Percentiles rank a stretch among this genome's conserved stretches.
phyloP scores from a whole-genome alignment of 2,113 vertebrate species.

The Leptobrachium leishanense region DNA sequence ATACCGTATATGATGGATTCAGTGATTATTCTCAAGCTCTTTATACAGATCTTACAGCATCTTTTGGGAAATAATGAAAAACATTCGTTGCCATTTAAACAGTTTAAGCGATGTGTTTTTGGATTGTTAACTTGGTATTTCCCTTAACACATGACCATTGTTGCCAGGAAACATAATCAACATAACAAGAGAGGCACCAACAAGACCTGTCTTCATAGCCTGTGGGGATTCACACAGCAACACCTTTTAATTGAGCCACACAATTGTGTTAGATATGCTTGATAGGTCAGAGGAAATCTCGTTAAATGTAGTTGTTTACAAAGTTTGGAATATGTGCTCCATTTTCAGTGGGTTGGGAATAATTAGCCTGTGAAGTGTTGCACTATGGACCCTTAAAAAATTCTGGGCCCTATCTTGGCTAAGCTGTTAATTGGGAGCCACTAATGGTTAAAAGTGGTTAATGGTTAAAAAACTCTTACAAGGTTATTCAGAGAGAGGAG shows the following conservation, averaged over 20 bases:
- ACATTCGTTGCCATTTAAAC: background rate
- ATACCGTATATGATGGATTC: background rate
- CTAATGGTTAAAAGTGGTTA: too few species aligned
- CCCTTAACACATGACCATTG: background rate
- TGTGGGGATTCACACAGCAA: background rate
- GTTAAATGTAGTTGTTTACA: background rate
- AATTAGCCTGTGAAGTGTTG: too few species aligned
- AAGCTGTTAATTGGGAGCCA: too few species aligned
- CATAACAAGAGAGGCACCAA: background rate
- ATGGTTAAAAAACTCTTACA: too few species aligned
- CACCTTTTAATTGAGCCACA: background rate
- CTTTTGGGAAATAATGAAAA: background rate
- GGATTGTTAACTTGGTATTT: background rate
- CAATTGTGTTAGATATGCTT: background rate
- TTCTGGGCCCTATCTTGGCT: too few species aligned
- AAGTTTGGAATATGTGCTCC: background rate
- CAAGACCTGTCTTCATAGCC: background rate
- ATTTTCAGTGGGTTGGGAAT: too few species aligned
- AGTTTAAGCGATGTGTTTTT: background rate
- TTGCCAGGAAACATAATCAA: background rate
- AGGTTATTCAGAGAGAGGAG: too few species aligned
- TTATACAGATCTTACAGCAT: background rate
- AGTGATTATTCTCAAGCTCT: background rate
- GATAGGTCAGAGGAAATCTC: background rate
- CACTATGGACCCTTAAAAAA: too few species aligned